phyloP scores from a whole-genome alignment of 2,888 invertebrate species.

The Nipponacmea schrenckii region DNA sequence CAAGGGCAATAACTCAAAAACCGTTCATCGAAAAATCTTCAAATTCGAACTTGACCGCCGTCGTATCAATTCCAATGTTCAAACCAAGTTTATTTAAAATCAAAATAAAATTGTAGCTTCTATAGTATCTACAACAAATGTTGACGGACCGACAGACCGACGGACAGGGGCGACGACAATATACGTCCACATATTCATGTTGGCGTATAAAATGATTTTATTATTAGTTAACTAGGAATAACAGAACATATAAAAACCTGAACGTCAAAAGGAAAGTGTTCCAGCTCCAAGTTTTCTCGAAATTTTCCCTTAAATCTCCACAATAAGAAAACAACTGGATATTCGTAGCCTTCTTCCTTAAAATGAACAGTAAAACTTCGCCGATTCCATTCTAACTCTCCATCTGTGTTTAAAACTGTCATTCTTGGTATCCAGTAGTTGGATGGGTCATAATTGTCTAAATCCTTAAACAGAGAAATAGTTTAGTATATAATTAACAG shows the following conservation, averaged over 20 bases:
- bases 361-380: slow-evolving; percentile 39
- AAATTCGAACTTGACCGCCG: too few relatives aligned
- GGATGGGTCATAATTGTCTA: slow-evolving; percentile 28
- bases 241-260: slow-evolving; percentile 38
- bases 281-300: slow-evolving; percentile 51
- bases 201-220: too few relatives aligned
- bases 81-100: background rate
- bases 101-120: background rate
- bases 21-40: too few relatives aligned
- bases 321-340: slow-evolving; percentile 45
- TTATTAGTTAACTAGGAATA: background rate
- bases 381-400: slow-evolving; percentile 38
- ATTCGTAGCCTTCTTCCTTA: slow-evolving; percentile 42
- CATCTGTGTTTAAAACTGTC: slow-evolving; percentile 46
- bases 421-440: slow-evolving; percentile 51
- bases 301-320: slow-evolving; percentile 56
- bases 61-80: too few relatives aligned
- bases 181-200: too few relatives aligned
- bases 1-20: too few relatives aligned
- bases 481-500: background rate
- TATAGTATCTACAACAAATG: too few relatives aligned
- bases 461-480: slow-evolving; percentile 16
- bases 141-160: too few relatives aligned
- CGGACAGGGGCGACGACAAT: too few relatives aligned
- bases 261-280: slow-evolving; percentile 60